Base-by-base conservation (phyloP, 2,113 vertebrate genomes). In the Heliornis fulica region DNA sequence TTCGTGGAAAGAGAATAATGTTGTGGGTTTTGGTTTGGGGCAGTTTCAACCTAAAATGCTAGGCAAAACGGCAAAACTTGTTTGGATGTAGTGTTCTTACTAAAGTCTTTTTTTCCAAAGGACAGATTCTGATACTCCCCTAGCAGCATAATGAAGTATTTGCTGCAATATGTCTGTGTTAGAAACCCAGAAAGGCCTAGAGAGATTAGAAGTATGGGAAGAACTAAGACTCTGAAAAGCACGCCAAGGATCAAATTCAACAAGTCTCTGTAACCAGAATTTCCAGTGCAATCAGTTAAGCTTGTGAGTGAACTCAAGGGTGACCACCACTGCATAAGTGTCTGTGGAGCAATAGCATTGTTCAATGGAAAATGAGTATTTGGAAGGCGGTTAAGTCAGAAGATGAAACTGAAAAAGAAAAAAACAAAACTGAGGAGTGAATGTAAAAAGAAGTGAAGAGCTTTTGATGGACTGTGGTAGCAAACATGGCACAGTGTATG, bases 111-210 rank as follows among this genome's bases (percentile, higher is more conserved):
- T 90, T 81, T 92, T 91, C 82, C 82, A 80, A 45, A 85, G 70
- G 31, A 82, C 41, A 40, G 38, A 83, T 91, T 94, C 78, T 87
- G 75, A 93, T 96, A 94, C 16, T 96, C 82, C 91, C 85, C 32
- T 70, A 72, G 84, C 71, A 95, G 50, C 34, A n/a, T 51, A 88
- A 83, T 76, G 34, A 94, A 72, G 29, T 77, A 74, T 90, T 93
- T 90, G 48, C 53, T 77, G 32, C 40, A 80, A 6, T 80, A 45
- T 70, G 68, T 70, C 85, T 22, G 8, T 74, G 63, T 83, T 74
- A 88, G 75, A 95, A 88, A 93, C 76, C 85, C 64, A 91, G 50
- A 85, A 43, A 23, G 46, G 59, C 63, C 84, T 91, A 70, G 84
- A 74, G 90, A 94, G 84, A 86, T 77, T 34, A 81, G 26, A 91